Base-by-base conservation (phyloP, 2,113 vertebrate genomes). In the Gracilinanus agilis region DNA sequence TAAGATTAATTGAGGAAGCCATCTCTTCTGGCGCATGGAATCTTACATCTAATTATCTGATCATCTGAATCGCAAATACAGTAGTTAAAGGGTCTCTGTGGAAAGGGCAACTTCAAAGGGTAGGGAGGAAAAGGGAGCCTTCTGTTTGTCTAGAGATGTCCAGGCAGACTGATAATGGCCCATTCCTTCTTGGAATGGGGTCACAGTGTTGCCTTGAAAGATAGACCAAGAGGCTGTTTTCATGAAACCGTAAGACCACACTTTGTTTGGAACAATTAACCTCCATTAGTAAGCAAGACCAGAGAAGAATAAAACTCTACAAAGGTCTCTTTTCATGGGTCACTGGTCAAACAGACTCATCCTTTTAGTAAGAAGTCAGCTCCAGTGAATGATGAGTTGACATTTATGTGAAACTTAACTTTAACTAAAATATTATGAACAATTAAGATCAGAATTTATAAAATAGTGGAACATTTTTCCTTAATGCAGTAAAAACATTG, bases 1-100 rank as follows among this genome's bases (percentile, higher is more conserved):
- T 89, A 21, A 94, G 97, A 98, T 98, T 98, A 98, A 97, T 97
- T 91, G 95, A 96, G 95, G 96, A 98, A 98, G 97, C 95, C 97
- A 97, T 97, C 9, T 53, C 95, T 98, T 98, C 24, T 11, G 95
- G 96, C 93, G 97, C 96, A 95, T 97, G 97, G 98, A 98, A 98
- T 98, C 98, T 98, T 98, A 98, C 96, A 95, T 97, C 98, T 98
- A 98, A 98, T 99, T 98, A 98, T 98, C 97, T 98, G 98, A 98
- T 98, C 98, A 97, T 98, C 98, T 98, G 98, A 97, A 97, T 98
- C 97, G 40, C 96, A 96, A 96, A 97, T 95, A 98, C 94, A 90
- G 97, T 97, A 98, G 98, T 98, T 97, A 98, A 97, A 96, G 97
- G 96, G 97, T 93, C 96, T 98, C 98, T 98, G 94, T 97, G 97